phyloP scores from a whole-genome alignment of 2,113 vertebrate genomes.

The Nothocercus julius region DNA sequence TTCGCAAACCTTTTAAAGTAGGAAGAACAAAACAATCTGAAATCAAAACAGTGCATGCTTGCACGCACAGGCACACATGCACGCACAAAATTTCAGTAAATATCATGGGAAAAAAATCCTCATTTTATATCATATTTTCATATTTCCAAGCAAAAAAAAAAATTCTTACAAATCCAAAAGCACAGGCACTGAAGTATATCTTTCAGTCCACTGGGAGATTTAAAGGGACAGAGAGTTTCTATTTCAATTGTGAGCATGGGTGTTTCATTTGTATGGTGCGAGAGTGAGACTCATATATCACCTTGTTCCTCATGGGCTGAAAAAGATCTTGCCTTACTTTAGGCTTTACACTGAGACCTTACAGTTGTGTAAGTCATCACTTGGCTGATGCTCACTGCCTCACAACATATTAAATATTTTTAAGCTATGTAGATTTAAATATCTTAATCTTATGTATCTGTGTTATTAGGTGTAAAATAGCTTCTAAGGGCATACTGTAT shows the following conservation, averaged over 20 bases:
- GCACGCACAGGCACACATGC: neutral
- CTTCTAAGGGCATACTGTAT: neutral
- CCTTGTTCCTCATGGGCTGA: neutral
- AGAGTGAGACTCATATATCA: neutral
- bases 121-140: neutral
- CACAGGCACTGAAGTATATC: neutral
- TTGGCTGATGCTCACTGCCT: neutral
- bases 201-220: neutral
- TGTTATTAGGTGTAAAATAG: neutral
- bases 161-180: neutral
- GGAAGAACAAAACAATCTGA: neutral
- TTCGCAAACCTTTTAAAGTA: neutral
- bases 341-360: neutral
- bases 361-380: neutral
- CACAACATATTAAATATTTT: neutral
- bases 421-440: neutral
- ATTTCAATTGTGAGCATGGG: neutral
- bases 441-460: neutral
- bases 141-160: neutral
- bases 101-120: neutral
- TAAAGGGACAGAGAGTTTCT: neutral
- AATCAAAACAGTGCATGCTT: neutral
- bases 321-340: neutral
- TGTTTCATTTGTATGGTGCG: neutral
- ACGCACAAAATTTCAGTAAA: neutral